Percentiles rank a stretch among this genome's conserved stretches.
phyloP scores from a whole-genome alignment of 2,797 vertebrate genomes.

The Chloroceryle inda region DNA sequence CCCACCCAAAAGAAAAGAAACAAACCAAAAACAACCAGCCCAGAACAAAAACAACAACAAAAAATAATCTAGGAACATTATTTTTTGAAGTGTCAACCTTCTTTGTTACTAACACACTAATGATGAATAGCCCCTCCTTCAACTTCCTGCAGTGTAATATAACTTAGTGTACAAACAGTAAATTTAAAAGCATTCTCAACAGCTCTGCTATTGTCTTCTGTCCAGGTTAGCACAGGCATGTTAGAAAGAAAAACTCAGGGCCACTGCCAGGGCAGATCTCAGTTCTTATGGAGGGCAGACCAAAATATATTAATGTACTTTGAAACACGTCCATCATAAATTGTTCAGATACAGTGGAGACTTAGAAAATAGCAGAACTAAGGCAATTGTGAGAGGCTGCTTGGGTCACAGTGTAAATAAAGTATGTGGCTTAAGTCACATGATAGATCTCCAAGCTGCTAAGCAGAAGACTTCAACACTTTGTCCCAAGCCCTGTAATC shows the following conservation, averaged over 20 bases:
- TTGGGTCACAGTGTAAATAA: neutral
- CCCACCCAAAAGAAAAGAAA: neutral
- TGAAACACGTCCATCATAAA: accelerated
- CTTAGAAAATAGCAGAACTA: neutral
- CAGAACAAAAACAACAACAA: too few relatives aligned
- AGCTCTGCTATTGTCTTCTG: neutral
- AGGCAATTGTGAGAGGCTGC: neutral
- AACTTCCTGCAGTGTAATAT: neutral
- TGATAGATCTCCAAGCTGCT: neutral
- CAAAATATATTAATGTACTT: neutral
- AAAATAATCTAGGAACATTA: neutral
- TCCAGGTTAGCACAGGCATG: slow-evolving; percentile 54
- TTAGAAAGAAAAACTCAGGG: slow-evolving; percentile 63
- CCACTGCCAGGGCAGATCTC: slow-evolving; percentile 60
- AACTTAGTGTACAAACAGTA: neutral
- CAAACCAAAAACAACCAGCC: neutral
- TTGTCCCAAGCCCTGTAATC: neutral
- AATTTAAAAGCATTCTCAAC: slow-evolving; percentile 32
- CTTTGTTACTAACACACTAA: neutral
- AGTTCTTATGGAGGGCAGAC: neutral
- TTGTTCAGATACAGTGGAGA: neutral
- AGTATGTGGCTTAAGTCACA: neutral
- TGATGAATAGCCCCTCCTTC: neutral
- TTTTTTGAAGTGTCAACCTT: neutral
- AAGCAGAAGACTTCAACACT: neutral